Percentiles rank a stretch among this genome's conserved stretches.
phyloP scores from a whole-genome alignment of 1,140 invertebrate genomes.

The Drosophila suzukii region DNA sequence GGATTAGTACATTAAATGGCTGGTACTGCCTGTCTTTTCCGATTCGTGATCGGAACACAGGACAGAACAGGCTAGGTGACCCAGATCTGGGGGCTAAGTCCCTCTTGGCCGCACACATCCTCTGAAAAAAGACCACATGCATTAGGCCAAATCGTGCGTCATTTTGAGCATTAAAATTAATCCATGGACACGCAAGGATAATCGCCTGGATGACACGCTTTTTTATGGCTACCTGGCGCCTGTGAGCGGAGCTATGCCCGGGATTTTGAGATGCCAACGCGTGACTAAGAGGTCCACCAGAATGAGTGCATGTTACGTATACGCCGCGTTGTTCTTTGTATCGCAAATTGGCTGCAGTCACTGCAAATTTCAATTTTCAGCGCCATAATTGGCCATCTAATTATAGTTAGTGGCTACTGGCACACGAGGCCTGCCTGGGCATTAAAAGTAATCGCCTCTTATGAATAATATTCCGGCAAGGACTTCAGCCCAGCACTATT shows the following conservation, averaged over 20 bases:
- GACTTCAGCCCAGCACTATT: conserved; percentile 12
- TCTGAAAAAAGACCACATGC: conserved; percentile 7
- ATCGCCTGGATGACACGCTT: conserved; percentile 57
- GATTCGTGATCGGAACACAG: conserved; percentile 10
- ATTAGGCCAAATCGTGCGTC: conserved; percentile 54
- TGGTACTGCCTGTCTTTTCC: neutral
- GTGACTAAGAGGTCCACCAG: conserved; percentile 44
- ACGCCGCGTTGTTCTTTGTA: conserved; percentile 22
- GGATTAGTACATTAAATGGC: conserved; percentile 1
- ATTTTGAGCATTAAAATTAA: conserved; percentile 59
- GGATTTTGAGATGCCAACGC: conserved; percentile 47
- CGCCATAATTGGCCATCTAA: conserved; percentile 61
- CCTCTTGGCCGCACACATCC: conserved; percentile 1
- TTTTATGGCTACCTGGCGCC: conserved; percentile 11
- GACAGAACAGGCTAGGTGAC: conserved; percentile 14
- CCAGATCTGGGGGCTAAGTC: conserved; percentile 15
- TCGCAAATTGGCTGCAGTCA: conserved; percentile 42
- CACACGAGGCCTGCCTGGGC: conserved; percentile 35
- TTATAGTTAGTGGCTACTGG: conserved; percentile 37
- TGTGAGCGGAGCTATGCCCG: conserved; percentile 11
- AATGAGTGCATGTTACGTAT: conserved; percentile 40
- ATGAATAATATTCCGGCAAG: conserved; percentile 41
- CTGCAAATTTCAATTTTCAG: conserved; percentile 55
- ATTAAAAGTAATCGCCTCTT: conserved; percentile 59
- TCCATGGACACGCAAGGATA: conserved; percentile 58